Base-by-base conservation (phyloP, 2,113 vertebrate genomes). In the Gallinago media region DNA sequence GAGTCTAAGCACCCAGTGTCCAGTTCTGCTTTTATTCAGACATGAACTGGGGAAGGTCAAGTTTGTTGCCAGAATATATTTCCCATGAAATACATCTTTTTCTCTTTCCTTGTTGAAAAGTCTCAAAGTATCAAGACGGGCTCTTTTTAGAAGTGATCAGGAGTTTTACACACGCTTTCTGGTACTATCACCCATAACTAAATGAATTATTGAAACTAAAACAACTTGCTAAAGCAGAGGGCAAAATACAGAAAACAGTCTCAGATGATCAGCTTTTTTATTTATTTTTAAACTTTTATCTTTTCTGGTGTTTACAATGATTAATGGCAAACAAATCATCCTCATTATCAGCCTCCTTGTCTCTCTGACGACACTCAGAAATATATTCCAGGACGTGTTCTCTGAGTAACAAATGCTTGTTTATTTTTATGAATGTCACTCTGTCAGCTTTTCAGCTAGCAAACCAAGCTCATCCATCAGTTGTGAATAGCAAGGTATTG, bases 391-490 rank as follows among this genome's bases (percentile, higher is more conserved):
- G 78, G 63, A 79, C 31, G 14, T 46, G 49, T 83, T 85, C 44
- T 85, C 27, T 66, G 46, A 89, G 76, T 67, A 82, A 83, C 42
- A 93, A 89, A 75, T 42, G 31, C 20, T 67, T 94, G 26, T 85
- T 92, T 92, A 70, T 85, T 82, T 92, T 83, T 92, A 42, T 66
- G 63, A 76, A 73, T 85, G 82, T 85, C 75, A 85, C 22, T 94
- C 36, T 68, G 40, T 75, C 55, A 40, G n/a, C 44, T 78, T 68
- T 88, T 66, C 91, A 73, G 47, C 52, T 63, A 31, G 81, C 91
- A 95, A 89, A 62, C 44, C 17, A 34, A 83, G 32, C 55, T 80
- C 34, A 82, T 95, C 70, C 65, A 76, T 92, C 72, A 77, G 52
- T 85, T 83, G 20, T 0, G 0, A 92, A 85, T 54, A 79, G 34